These are phyloP conservation scores for Anthonomus grandis DNA, from an alignment of 1,140 invertebrate species.

Conservation along the genomic window DNA sequence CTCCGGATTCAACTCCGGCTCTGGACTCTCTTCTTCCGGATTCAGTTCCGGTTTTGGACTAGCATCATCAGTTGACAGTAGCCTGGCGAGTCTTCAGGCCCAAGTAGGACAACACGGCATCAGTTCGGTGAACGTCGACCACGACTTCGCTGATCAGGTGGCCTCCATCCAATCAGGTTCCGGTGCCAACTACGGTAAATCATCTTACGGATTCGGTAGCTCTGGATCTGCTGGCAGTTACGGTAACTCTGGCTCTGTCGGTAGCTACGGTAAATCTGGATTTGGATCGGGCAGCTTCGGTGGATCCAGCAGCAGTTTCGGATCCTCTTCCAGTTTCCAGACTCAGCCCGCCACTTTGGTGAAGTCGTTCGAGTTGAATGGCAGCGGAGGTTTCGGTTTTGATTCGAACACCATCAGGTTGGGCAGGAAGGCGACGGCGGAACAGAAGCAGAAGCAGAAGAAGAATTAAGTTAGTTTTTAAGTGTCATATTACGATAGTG, in stretches of 20 bases:
- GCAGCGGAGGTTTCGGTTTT: too few relatives aligned
- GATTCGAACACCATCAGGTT: neutral
- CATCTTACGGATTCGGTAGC: neutral
- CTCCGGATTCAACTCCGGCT: too few relatives aligned
- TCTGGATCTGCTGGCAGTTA: too few relatives aligned
- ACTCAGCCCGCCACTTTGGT: conserved; percentile 6
- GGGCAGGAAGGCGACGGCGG: conserved; percentile 2
- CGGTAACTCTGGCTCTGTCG: too few relatives aligned
- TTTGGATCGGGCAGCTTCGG: too few relatives aligned
- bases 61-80: neutral
- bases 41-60: too few relatives aligned
- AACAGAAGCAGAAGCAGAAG: conserved; percentile 4
- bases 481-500: neutral
- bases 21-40: too few relatives aligned
- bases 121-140: neutral
- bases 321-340: neutral
- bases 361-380: neutral
- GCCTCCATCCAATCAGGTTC: neutral
- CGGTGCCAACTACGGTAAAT: neutral
- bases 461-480: conserved; percentile 5
- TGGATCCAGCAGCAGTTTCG: too few relatives aligned
- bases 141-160: conserved; percentile 1
- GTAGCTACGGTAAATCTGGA: too few relatives aligned
- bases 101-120: neutral
- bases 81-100: neutral